phyloP scores from a whole-genome alignment of 2,113 vertebrate genomes.

The Paratilapia polleni region DNA sequence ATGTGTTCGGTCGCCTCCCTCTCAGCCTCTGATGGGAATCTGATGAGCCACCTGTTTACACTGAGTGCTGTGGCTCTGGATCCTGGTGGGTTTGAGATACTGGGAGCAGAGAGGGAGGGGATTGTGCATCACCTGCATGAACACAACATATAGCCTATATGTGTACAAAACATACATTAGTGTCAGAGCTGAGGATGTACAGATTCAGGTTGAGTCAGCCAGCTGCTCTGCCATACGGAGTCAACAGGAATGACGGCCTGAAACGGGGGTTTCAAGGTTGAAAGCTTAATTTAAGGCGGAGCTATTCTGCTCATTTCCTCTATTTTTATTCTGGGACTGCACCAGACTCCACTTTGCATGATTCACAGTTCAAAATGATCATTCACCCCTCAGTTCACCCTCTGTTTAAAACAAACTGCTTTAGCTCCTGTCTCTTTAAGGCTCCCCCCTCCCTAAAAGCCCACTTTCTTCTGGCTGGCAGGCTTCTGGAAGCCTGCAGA shows the following conservation, averaged over 20 bases:
- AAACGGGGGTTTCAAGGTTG: background rate
- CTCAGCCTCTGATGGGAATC: slow-evolving; percentile 38
- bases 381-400: background rate
- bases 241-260: background rate
- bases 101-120: background rate
- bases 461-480: too few relatives aligned
- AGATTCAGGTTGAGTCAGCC: background rate
- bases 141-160: background rate
- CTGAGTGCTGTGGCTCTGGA: slow-evolving; percentile 5
- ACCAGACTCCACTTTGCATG: background rate
- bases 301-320: background rate
- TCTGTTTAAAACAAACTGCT: background rate
- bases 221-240: background rate
- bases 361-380: background rate
- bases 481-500: too few relatives aligned
- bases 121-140: background rate
- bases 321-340: background rate
- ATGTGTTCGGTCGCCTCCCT: slow-evolving; percentile 15
- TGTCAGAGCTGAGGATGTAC: background rate
- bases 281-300: background rate
- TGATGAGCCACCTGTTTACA: slow-evolving; percentile 48
- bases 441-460: too few relatives aligned
- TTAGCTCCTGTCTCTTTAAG: background rate
- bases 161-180: background rate
- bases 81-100: background rate